These are phyloP conservation scores for Dasypolia templi DNA, from an alignment of 2,888 invertebrate species.

Conservation along the genomic window DNA sequence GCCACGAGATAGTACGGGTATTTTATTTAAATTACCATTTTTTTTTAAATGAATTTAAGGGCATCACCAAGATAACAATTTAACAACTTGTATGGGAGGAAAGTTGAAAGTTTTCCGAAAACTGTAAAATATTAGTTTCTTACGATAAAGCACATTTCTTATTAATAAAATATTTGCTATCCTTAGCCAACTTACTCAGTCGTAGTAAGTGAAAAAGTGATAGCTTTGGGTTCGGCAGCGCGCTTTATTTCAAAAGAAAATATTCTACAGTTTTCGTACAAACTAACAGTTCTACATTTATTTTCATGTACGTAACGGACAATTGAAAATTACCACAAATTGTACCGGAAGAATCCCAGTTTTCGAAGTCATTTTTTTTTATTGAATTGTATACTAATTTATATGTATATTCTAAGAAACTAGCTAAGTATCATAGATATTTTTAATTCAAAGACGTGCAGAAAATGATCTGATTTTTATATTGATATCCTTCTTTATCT, in stretches of 20 bases:
- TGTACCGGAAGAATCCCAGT: constrained; percentile 65
- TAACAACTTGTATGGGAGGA: constrained; percentile 14
- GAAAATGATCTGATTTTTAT: constrained; percentile 83
- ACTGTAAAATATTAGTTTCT: constrained; percentile 40
- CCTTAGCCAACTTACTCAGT: constrained; percentile 77
- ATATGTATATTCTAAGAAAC: constrained; percentile 65
- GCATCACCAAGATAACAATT: constrained; percentile 48
- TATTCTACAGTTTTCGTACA: constrained; percentile 33
- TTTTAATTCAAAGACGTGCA: constrained; percentile 69
- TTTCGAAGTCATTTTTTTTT: constrained; percentile 75
- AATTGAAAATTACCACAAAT: constrained; percentile 55
- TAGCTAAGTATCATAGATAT: constrained; percentile 66
- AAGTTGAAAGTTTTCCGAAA: constrained; percentile 15
- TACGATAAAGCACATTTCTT: constrained; percentile 46
- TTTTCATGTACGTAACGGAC: background rate
- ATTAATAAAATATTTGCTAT: constrained; percentile 61
- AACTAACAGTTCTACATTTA: too few species aligned
- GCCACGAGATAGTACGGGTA: constrained; percentile 88
- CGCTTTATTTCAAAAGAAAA: constrained; percentile 44
- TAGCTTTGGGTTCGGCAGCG: constrained; percentile 64
- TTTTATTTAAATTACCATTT: constrained; percentile 77
- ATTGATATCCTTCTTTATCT: constrained; percentile 72
- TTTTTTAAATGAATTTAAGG: constrained; percentile 65
- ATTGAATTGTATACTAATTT: constrained; percentile 68
- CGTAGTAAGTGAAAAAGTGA: constrained; percentile 76